phyloP scores from a whole-genome alignment of 2,113 vertebrate species.

The Synodontis membranacea region DNA sequence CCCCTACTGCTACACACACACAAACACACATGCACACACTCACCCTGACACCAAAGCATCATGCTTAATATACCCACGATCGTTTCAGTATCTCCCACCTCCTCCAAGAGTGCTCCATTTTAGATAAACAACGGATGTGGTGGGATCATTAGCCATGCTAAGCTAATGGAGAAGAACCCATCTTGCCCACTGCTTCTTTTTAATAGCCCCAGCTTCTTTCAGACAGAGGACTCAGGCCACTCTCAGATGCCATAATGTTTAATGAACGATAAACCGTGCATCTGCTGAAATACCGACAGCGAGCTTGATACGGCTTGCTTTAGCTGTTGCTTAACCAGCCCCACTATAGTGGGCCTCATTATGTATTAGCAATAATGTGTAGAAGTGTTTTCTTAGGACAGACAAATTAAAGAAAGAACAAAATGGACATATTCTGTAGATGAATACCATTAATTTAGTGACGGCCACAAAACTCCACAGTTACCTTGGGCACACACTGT shows the following conservation, averaged over 20 bases:
- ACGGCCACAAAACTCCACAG: background rate
- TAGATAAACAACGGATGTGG: slow-evolving; percentile 56
- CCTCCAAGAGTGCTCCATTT: slow-evolving; percentile 49
- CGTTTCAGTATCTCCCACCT: slow-evolving; percentile 42
- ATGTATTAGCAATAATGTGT: background rate
- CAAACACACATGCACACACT: slow-evolving; percentile 2
- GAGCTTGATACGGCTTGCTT: slow-evolving; percentile 20
- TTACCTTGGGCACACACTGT: background rate
- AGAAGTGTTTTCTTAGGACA: background rate
- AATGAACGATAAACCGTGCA: slow-evolving; percentile 52
- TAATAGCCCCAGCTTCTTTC: slow-evolving; percentile 45
- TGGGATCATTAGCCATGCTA: slow-evolving; percentile 56
- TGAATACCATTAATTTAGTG: background rate
- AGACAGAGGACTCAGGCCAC: slow-evolving; percentile 46
- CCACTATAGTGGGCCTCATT: background rate
- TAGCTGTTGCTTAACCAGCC: slow-evolving; percentile 18
- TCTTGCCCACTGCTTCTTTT: slow-evolving; percentile 40
- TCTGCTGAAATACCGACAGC: slow-evolving; percentile 41
- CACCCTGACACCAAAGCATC: slow-evolving; percentile 38
- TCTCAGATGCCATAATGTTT: slow-evolving; percentile 49
- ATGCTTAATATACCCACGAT: slow-evolving; percentile 46
- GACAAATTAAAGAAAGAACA: background rate
- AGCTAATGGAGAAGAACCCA: slow-evolving; percentile 56
- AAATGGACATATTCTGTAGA: no score
- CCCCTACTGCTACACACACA: background rate